These are phyloP conservation scores for Tragopan temminckii DNA, from an alignment of 2,797 vertebrate genomes.

Conservation along the genomic window DNA sequence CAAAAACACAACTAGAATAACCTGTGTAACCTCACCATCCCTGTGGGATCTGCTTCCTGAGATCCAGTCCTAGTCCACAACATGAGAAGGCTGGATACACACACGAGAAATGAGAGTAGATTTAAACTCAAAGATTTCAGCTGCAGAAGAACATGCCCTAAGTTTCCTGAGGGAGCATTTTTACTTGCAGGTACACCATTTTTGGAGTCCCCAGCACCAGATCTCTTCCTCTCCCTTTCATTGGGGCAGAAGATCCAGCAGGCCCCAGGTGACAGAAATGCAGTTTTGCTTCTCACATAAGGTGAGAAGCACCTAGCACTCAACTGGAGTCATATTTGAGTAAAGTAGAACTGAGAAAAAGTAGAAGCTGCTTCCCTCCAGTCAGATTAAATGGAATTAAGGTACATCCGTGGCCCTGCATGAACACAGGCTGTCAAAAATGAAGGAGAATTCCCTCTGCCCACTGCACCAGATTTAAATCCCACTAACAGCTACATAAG, in stretches of 20 bases:
- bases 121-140: background rate
- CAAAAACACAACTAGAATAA: background rate
- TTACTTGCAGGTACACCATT: background rate
- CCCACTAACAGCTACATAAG: background rate
- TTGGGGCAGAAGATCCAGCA: background rate
- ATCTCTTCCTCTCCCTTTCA: background rate
- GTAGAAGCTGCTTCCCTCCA: background rate
- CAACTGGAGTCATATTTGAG: background rate
- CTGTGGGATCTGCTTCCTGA: background rate
- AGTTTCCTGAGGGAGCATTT: background rate
- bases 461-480: slow-evolving; percentile 12
- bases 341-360: background rate
- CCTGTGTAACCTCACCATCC: background rate
- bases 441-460: background rate
- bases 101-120: background rate
- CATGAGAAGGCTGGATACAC: background rate
- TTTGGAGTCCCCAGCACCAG: background rate
- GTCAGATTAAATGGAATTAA: slow-evolving; percentile 37
- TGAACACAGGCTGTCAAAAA: slow-evolving; percentile 2
- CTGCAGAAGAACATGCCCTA: background rate
- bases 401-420: background rate
- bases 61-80: background rate
- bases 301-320: background rate
- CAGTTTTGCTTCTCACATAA: background rate
- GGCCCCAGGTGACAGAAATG: background rate